Evolutionary conservation across 2,888 invertebrate species (phyloP).

Genomic region (Drosophila fungiperda): DNA sequence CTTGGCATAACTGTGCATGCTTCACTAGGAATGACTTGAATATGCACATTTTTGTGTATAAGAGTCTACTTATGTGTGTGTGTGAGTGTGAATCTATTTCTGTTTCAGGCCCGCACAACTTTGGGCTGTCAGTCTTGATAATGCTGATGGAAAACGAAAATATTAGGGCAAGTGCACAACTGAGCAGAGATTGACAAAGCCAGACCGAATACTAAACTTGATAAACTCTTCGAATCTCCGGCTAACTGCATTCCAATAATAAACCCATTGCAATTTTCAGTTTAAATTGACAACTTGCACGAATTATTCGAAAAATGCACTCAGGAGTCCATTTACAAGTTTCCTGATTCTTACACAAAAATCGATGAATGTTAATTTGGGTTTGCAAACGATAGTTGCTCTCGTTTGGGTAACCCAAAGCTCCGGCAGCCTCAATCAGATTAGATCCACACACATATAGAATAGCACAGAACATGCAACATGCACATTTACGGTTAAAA

Average conservation of each 20-base stretch:
- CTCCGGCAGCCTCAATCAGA: not conserved
- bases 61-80: not conserved
- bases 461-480: not conserved
- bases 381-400: not conserved
- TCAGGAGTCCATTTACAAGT: conserved; percentile 5
- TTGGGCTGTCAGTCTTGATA: conserved; percentile 13
- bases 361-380: conserved; percentile 2
- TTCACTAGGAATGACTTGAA: conserved; percentile 5
- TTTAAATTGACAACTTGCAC: conserved; percentile 1
- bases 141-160: conserved; percentile 48
- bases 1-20: conserved; percentile 19
- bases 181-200: conserved; percentile 38
- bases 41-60: conserved; percentile 15
- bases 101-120: not conserved
- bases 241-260: conserved; percentile 17
- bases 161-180: conserved; percentile 36
- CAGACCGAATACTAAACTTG: not conserved
- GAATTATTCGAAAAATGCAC: conserved; percentile 5
- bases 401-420: not conserved
- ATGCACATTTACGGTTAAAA: not conserved
- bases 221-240: conserved; percentile 6
- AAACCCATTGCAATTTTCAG: not conserved
- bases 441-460: not conserved
- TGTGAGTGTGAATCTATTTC: not conserved
- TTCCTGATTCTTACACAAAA: not conserved